Evolutionary conservation across 2,888 invertebrate genomes (phyloP), one percentile per base, ranked within the genome.

Genomic region (Mantis religiosa): DNA sequence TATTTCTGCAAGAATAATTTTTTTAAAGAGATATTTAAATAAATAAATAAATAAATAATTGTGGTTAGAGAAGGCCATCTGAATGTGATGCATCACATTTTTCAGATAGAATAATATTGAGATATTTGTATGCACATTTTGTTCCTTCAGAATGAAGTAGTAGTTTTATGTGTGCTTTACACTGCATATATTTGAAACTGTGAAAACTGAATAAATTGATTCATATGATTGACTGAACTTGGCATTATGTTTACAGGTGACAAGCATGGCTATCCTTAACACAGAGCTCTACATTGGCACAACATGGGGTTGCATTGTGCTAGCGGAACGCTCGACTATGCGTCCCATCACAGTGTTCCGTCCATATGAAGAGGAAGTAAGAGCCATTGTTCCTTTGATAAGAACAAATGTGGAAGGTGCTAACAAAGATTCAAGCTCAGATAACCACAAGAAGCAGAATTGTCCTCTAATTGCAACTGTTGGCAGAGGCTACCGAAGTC

Each of bases 241-340:
- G 41, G 6, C 41, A 12, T 41, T 9, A 1, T 41, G 20, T 71
- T 82, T 91, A 34, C 93, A 97, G 95, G 96, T 97, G 90, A 95
- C 96, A 90, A 95, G 96, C 91, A 93, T 97, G 91, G 95, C 96
- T 87, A 94, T 95, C 82, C 93, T 96, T 88, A 95, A 95, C 71
- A 95, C 95, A 54, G 96, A 96, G 91, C 94, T 99, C 83, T 98
- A 98, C 93, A 96, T 98, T 90, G 99, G 99, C 85, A 99, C 99
- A 0, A 98, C 98, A 12, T 97, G 98, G 97, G 99, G 99, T 34
- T 98, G 98, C 92, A 94, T 99, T 85, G 97, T 99, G 88, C 97
- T 99, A 9, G 97, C 98, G 0, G 98, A 98, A 92, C 95, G 96
- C 28, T 94, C 94, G 89, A 95, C 96, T 0, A 94, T 99, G 91